phyloP scores from a whole-genome alignment of 2,888 invertebrate species.

The Tinea semifulvella region DNA sequence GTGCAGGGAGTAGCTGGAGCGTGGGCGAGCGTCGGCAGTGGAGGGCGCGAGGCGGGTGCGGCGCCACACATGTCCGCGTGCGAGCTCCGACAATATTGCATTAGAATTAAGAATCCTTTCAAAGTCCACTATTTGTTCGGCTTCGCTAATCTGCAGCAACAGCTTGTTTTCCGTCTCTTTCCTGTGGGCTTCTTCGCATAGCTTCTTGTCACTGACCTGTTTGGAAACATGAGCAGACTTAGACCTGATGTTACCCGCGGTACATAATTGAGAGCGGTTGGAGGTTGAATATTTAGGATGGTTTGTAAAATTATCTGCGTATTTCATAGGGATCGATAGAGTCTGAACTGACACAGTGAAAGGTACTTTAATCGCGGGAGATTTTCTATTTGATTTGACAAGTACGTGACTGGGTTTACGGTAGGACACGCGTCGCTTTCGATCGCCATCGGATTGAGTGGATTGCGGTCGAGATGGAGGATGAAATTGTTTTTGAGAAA shows the following conservation, averaged over 20 bases:
- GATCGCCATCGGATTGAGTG: slow-evolving; percentile 12
- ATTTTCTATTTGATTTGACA: slow-evolving; percentile 44
- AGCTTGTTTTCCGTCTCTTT: slow-evolving; percentile 57
- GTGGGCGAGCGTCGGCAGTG: slow-evolving; percentile 44
- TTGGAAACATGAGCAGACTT: slow-evolving; percentile 25
- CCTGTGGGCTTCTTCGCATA: slow-evolving; percentile 36
- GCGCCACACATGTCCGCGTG: slow-evolving; percentile 51
- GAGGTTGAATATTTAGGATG: slow-evolving; percentile 37
- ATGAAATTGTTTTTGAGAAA: slow-evolving; percentile 34
- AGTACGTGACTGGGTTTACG: slow-evolving; percentile 25
- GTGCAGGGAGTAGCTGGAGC: slow-evolving; percentile 51
- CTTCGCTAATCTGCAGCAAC: slow-evolving; percentile 67
- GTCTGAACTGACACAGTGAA: slow-evolving; percentile 48
- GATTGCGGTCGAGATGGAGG: slow-evolving; percentile 28
- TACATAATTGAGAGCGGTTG: slow-evolving; percentile 32
- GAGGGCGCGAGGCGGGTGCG: slow-evolving; percentile 35
- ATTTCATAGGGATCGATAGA: slow-evolving; percentile 52
- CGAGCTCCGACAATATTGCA: slow-evolving; percentile 58
- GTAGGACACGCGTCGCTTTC: slow-evolving; percentile 21
- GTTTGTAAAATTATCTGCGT: slow-evolving; percentile 36
- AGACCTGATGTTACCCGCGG: too few relatives aligned
- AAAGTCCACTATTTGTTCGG: slow-evolving; percentile 68
- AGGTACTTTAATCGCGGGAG: slow-evolving; percentile 39
- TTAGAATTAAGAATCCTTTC: slow-evolving; percentile 70
- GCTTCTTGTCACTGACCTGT: slow-evolving; percentile 59